A percentile compares a stretch with the other conserved stretches of the same genome.
phyloP scores from a whole-genome alignment of 1,140 invertebrate species.

The Bombus sylvicola region DNA sequence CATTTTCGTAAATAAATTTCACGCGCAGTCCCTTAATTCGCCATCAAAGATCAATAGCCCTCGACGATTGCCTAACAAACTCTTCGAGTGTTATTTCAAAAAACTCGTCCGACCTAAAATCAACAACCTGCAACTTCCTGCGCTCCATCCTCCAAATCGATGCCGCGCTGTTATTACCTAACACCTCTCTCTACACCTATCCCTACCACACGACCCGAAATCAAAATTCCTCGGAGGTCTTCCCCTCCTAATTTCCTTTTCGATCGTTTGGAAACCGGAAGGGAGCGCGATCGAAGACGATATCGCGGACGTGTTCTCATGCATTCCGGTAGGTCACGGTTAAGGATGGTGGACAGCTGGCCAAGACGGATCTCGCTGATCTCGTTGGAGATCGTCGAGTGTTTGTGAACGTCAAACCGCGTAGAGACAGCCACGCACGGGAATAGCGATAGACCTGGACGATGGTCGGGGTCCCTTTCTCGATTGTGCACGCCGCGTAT shows the following conservation, averaged over 20 bases:
- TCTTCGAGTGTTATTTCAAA: no score
- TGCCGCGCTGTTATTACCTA: background rate
- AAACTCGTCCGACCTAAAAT: no score
- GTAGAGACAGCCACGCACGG: constrained; percentile 33
- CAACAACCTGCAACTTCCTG: no score
- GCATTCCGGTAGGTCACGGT: constrained; percentile 68
- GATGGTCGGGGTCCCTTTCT: constrained; percentile 42
- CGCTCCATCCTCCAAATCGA: no score
- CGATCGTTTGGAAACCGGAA: constrained; percentile 50
- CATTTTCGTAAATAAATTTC: no score
- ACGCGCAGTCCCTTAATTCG: no score
- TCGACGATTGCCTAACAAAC: no score
- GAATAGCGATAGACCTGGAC: constrained; percentile 43
- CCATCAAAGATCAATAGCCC: no score
- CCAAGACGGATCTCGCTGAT: constrained; percentile 62
- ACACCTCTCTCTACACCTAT: background rate
- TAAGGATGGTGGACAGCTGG: constrained; percentile 45
- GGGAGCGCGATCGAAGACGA: constrained; percentile 18
- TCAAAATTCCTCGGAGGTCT: background rate
- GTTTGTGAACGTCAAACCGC: constrained; percentile 42
- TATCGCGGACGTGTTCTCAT: constrained; percentile 56
- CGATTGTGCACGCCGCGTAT: constrained; percentile 43
- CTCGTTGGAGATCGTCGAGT: constrained; percentile 53
- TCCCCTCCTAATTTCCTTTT: background rate
- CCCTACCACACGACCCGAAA: no score